A percentile compares a stretch with the other conserved stretches of the same genome.
Evolutionary conservation across 1,140 invertebrate genomes (phyloP).

Genomic region (Drosophila athabasca): DNA sequence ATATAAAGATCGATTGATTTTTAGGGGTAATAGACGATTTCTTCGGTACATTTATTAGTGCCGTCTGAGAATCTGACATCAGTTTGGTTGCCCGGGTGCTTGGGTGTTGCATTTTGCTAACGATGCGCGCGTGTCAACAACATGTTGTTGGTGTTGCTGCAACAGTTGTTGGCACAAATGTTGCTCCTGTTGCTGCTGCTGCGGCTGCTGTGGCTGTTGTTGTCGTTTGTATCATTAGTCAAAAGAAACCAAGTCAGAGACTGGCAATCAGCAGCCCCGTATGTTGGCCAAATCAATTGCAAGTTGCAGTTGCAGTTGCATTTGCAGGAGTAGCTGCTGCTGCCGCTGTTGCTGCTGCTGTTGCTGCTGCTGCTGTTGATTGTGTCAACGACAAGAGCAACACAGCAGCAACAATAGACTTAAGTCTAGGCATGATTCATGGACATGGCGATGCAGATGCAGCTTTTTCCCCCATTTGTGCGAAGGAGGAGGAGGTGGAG

Average conservation of each 20-base stretch:
- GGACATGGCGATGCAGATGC: conserved; percentile 62
- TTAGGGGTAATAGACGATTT: no score
- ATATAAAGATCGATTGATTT: no score
- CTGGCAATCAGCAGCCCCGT: conserved; percentile 73
- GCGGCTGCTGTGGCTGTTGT: conserved; percentile 32
- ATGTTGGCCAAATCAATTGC: conserved; percentile 52
- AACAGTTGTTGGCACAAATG: background rate
- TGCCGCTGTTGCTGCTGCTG: conserved; percentile 29
- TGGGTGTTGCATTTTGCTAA: conserved; percentile 56
- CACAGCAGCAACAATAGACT: conserved; percentile 63
- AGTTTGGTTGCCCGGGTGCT: conserved; percentile 11
- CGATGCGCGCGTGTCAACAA: conserved; percentile 78
- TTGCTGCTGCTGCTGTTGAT: conserved; percentile 52
- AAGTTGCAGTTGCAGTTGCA: conserved; percentile 16
- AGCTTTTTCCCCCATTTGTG: conserved; percentile 57
- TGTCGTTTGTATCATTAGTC: conserved; percentile 79
- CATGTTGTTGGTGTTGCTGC: conserved; percentile 34
- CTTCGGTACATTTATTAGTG: no score
- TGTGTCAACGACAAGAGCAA: conserved; percentile 54
- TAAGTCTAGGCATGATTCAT: conserved; percentile 76
- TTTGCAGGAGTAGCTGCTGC: conserved; percentile 20
- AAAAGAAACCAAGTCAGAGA: conserved; percentile 64
- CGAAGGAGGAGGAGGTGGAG: background rate
- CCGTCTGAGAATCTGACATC: no score
- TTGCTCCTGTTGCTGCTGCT: conserved; percentile 32